Conservation (phyloP, 2,888 invertebrate species). For the Agonopterix heracliana region DNA sequence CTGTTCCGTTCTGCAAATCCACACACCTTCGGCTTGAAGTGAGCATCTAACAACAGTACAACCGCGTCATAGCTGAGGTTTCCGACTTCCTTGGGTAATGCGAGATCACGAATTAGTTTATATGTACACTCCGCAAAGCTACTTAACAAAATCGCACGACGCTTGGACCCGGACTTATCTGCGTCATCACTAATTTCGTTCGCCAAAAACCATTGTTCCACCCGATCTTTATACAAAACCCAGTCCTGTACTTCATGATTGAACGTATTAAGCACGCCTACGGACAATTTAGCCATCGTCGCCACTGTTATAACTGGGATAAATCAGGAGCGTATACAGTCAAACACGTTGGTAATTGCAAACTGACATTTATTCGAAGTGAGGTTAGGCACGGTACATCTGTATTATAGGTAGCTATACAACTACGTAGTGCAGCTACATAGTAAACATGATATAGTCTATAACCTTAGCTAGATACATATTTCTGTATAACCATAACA, state of each 20-base stretch:
- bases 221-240: background rate
- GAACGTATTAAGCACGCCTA: background rate
- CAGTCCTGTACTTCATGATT: constrained; percentile 1
- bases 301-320: too few relatives aligned
- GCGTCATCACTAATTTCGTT: constrained; percentile 1
- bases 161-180: background rate
- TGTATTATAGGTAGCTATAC: too few relatives aligned
- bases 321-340: too few relatives aligned
- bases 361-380: too few relatives aligned
- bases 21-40: constrained; percentile 7
- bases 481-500: too few relatives aligned
- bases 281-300: constrained; percentile 1
- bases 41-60: constrained; percentile 1
- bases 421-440: too few relatives aligned
- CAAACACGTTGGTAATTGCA: too few relatives aligned
- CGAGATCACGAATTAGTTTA: background rate
- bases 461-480: too few relatives aligned
- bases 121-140: background rate
- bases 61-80: background rate
- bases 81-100: background rate
- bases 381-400: too few relatives aligned
- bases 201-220: constrained; percentile 4
- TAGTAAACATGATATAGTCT: too few relatives aligned
- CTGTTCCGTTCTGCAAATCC: constrained; percentile 7
- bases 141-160: constrained; percentile 3